Conservation (phyloP, 92 coral and sea anemone genomes). For the Anthopleura xanthogrammica region DNA sequence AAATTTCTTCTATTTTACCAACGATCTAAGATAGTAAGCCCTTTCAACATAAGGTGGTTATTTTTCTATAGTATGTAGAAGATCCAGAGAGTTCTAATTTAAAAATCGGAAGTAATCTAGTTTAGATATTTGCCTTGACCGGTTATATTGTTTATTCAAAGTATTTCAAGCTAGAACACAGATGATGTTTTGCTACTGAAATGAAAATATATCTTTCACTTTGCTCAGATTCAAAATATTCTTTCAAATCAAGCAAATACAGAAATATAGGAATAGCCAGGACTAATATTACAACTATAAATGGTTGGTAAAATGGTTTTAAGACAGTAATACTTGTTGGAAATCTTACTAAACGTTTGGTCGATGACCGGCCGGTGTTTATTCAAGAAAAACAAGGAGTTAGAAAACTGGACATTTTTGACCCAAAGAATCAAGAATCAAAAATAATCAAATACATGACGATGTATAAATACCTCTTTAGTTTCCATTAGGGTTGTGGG, state of each 20-base stretch:
- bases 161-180: too few species aligned
- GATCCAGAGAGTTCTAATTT: neutral
- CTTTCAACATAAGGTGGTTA: neutral
- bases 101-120: neutral
- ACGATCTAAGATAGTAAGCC: neutral
- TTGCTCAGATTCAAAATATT: neutral
- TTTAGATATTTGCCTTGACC: too few species aligned
- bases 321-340: neutral
- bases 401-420: neutral
- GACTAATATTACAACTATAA: neutral
- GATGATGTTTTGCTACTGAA: neutral
- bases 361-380: neutral
- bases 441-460: neutral
- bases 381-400: neutral
- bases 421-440: neutral
- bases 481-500: neutral
- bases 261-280: neutral
- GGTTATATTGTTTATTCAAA: too few species aligned
- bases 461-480: neutral
- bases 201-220: neutral
- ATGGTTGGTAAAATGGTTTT: neutral
- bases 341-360: neutral
- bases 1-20: neutral
- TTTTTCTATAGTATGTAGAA: neutral
- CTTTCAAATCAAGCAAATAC: neutral